These are phyloP conservation scores for Amphilophus citrinellus DNA, from an alignment of 2,113 vertebrate species.

Conservation along the genomic window DNA sequence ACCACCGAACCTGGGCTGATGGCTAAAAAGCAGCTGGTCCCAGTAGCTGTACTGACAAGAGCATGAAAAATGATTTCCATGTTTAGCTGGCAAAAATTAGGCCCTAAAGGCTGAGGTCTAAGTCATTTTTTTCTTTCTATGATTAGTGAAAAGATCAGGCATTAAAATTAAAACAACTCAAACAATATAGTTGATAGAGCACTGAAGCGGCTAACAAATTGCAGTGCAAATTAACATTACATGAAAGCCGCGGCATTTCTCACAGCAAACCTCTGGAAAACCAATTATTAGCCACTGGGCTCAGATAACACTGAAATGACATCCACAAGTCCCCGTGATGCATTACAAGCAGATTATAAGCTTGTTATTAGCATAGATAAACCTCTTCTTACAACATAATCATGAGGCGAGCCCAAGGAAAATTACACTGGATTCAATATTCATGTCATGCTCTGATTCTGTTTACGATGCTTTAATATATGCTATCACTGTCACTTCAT, in stretches of 20 bases:
- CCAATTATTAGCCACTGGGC: constrained; percentile 43
- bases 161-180: constrained; percentile 7
- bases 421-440: constrained; percentile 23
- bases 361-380: constrained; percentile 56
- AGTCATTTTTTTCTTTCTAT: neutral
- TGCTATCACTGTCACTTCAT: neutral
- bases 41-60: constrained; percentile 10
- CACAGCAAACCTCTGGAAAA: constrained; percentile 32
- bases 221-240: constrained; percentile 25
- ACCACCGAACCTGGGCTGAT: constrained; percentile 51
- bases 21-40: constrained; percentile 60
- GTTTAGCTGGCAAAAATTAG: neutral
- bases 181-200: neutral
- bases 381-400: constrained; percentile 35
- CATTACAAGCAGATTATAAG: constrained; percentile 50
- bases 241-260: constrained; percentile 19
- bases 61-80: constrained; percentile 52
- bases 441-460: constrained; percentile 1
- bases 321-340: constrained; percentile 43
- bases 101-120: constrained; percentile 2
- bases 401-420: constrained; percentile 2
- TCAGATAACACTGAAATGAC: constrained; percentile 48
- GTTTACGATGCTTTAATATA: constrained; percentile 39
- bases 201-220: constrained; percentile 14
- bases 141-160: neutral